Conservation (phyloP, 35 echinoderm and acorn worm species). For the Holothuria glaberrima region DNA sequence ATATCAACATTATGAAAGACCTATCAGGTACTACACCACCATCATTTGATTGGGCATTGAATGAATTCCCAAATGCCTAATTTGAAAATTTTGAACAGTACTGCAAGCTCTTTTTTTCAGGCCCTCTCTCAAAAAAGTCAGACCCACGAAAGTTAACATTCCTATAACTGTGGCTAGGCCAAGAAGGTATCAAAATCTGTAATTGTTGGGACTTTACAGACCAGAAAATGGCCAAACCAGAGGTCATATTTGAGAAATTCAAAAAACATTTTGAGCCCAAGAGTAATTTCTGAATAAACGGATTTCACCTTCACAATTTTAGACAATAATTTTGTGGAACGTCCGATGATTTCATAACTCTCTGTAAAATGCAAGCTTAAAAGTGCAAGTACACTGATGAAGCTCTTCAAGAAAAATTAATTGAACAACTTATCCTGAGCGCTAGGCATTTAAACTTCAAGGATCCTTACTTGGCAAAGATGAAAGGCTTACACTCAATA, state of each 20-base stretch:
- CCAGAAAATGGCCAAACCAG: neutral
- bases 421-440: constrained; percentile 12
- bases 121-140: constrained; percentile 21
- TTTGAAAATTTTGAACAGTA: constrained; percentile 20
- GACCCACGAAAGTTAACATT: neutral
- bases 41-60: neutral
- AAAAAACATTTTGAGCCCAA: neutral
- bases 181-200: constrained; percentile 19
- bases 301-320: neutral
- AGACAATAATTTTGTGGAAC: neutral
- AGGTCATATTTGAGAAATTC: constrained; percentile 30
- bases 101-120: neutral
- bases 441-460: constrained; percentile 51
- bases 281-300: neutral
- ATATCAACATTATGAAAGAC: neutral
- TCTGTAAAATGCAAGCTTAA: neutral
- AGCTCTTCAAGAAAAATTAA: constrained; percentile 21
- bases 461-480: constrained; percentile 47
- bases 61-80: neutral
- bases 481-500: constrained; percentile 40
- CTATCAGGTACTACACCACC: neutral
- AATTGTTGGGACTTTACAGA: constrained; percentile 11
- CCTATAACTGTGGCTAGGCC: neutral
- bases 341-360: neutral
- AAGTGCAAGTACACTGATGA: constrained; percentile 10